Conservation (phyloP, 2,113 vertebrate genomes). For the Dasyornis broadbenti region DNA sequence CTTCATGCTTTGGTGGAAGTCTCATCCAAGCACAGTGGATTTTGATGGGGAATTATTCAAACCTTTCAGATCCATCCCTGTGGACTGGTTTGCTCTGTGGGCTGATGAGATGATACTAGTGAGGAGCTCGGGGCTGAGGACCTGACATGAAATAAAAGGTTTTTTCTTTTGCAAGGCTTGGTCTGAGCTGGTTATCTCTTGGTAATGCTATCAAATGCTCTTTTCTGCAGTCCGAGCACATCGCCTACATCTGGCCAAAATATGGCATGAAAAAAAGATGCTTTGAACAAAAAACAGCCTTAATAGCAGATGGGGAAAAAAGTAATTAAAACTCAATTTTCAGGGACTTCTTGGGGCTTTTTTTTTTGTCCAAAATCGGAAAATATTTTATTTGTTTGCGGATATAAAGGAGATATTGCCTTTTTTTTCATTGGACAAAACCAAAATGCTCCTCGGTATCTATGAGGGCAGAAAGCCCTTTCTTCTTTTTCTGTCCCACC, state of each 20-base stretch:
- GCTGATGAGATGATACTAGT: not conserved
- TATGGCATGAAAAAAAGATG: not conserved
- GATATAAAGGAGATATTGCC: not conserved
- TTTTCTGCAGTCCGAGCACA: not conserved
- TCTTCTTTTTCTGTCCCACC: not conserved
- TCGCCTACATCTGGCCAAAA: not conserved
- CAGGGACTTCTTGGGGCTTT: accelerated
- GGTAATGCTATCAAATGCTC: not conserved
- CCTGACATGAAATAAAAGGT: not conserved
- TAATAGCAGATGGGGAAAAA: not conserved
- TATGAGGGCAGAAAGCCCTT: not conserved
- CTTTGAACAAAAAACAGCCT: not conserved
- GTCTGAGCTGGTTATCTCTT: not conserved
- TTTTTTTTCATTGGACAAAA: not conserved
- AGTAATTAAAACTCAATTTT: not conserved
- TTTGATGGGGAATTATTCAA: conserved; percentile 43
- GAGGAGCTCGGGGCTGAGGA: not conserved
- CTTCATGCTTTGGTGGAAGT: not conserved
- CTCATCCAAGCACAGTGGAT: not conserved
- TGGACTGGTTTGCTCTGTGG: not conserved
- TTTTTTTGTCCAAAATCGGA: not conserved
- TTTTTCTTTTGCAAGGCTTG: not conserved
- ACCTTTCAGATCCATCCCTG: conserved; percentile 9
- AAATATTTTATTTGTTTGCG: not conserved
- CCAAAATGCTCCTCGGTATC: not conserved